Evolutionary conservation across 2,888 invertebrate genomes (phyloP).

Genomic region (Ashinkailepas kermadecensis): DNA sequence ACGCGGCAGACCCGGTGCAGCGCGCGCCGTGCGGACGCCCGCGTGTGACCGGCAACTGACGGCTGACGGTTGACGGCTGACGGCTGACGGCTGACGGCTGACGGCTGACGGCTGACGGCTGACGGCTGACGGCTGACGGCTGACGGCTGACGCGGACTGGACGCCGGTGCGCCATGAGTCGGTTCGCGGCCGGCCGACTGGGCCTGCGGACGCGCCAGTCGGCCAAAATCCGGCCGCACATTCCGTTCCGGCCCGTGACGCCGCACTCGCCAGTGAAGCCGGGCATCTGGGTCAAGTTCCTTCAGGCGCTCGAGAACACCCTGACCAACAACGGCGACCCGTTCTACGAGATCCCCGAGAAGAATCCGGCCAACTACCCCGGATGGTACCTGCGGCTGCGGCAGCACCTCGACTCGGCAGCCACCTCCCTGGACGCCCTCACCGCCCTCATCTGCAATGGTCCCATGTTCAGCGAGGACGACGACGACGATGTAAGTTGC

Average conservation of each 20-base stretch:
- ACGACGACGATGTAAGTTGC: not conserved
- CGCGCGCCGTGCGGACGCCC: too few species aligned
- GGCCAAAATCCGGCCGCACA: not conserved
- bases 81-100: too few species aligned
- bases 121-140: too few species aligned
- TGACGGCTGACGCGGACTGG: too few species aligned
- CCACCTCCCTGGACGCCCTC: not conserved
- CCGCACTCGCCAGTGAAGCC: not conserved
- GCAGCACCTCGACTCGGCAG: not conserved
- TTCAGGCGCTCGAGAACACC: not conserved
- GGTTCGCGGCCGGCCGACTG: constrained; percentile 7
- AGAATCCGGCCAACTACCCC: constrained; percentile 14
- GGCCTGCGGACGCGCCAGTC: not conserved
- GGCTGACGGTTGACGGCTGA: too few species aligned
- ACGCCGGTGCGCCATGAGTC: not conserved
- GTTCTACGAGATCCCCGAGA: constrained; percentile 9
- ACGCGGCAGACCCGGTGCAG: too few species aligned
- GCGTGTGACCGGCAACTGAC: too few species aligned
- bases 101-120: too few species aligned
- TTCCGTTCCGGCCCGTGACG: not conserved
- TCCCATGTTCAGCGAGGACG: not conserved
- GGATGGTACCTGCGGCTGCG: constrained; percentile 1
- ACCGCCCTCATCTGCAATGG: not conserved
- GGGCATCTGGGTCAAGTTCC: not conserved
- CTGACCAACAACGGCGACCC: not conserved